A percentile compares a stretch with the other conserved stretches of the same genome.
These are phyloP conservation scores for Pygmarrhopalites habei DNA, from an alignment of 1,140 invertebrate genomes.

Conservation along the genomic window DNA sequence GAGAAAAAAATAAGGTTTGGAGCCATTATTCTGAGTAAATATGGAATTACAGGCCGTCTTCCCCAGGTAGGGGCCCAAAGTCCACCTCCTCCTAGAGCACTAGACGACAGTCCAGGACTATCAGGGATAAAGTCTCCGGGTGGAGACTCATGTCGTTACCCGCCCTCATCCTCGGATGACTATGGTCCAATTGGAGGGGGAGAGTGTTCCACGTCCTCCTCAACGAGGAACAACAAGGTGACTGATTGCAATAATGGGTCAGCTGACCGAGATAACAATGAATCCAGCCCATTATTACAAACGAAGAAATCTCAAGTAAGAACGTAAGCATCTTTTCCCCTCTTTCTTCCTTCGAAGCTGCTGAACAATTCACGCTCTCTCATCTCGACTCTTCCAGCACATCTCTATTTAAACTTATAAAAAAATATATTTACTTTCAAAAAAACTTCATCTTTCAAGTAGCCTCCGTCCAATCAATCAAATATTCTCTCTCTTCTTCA, in stretches of 20 bases:
- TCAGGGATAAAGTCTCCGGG: background rate
- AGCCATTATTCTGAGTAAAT: background rate
- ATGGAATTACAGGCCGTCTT: background rate
- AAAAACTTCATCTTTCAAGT: too few relatives aligned
- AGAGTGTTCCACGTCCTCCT: too few relatives aligned
- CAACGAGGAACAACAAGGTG: background rate
- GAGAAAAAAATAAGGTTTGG: too few relatives aligned
- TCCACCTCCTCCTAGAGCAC: too few relatives aligned
- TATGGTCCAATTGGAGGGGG: too few relatives aligned
- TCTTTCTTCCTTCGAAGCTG: conserved; percentile 16
- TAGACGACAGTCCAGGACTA: conserved; percentile 5
- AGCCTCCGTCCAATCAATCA: too few relatives aligned
- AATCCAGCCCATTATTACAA: conserved; percentile 19
- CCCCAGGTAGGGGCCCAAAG: conserved; percentile 1
- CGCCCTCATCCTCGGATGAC: too few relatives aligned
- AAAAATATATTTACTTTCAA: too few relatives aligned
- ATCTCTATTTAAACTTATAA: too few relatives aligned
- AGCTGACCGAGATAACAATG: background rate
- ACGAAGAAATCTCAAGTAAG: conserved; percentile 43
- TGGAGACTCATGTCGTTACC: background rate
- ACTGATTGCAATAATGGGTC: background rate
- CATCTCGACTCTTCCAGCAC: conserved; percentile 3
- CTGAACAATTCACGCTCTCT: background rate
- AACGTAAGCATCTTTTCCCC: conserved; percentile 41
- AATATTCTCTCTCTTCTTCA: too few relatives aligned